phyloP scores from a whole-genome alignment of 2,888 invertebrate species.

The Athalia rosae region DNA sequence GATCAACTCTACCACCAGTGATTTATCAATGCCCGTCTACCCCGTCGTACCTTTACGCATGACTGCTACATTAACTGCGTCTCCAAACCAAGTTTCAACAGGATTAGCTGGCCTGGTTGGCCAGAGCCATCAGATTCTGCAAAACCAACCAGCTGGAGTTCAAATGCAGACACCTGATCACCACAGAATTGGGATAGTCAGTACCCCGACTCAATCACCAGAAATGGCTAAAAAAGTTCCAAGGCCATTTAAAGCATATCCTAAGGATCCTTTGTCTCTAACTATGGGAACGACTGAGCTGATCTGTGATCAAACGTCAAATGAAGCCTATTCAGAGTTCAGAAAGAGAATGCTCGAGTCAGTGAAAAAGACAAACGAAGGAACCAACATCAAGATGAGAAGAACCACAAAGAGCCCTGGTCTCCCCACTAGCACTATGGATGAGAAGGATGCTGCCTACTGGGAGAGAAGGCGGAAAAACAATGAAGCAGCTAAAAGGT shows the following conservation, averaged over 20 bases:
- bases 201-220: slow-evolving; percentile 48
- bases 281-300: slow-evolving; percentile 75
- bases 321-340: slow-evolving; percentile 83
- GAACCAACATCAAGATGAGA: slow-evolving; percentile 85
- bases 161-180: slow-evolving; percentile 50
- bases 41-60: neutral
- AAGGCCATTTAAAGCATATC: slow-evolving; percentile 83
- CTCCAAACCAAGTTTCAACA: neutral
- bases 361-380: slow-evolving; percentile 80
- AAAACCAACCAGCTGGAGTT: neutral
- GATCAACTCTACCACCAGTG: slow-evolving; percentile 29
- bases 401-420: slow-evolving; percentile 55
- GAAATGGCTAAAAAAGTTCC: slow-evolving; percentile 72
- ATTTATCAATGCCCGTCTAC: slow-evolving; percentile 14
- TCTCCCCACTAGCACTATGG: slow-evolving; percentile 59
- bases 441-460: slow-evolving; percentile 86
- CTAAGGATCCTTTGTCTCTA: slow-evolving; percentile 81
- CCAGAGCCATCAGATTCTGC: slow-evolving; percentile 2
- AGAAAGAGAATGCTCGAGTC: slow-evolving; percentile 81
- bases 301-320: slow-evolving; percentile 77
- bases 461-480: slow-evolving; percentile 92
- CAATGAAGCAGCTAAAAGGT: slow-evolving; percentile 96
- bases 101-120: too few species aligned
- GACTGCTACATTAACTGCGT: neutral
- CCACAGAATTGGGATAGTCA: slow-evolving; percentile 16